A percentile compares a stretch with the other conserved stretches of the same genome.
phyloP scores from a whole-genome alignment of 1,140 invertebrate species.

The Drosophila bifasciata region DNA sequence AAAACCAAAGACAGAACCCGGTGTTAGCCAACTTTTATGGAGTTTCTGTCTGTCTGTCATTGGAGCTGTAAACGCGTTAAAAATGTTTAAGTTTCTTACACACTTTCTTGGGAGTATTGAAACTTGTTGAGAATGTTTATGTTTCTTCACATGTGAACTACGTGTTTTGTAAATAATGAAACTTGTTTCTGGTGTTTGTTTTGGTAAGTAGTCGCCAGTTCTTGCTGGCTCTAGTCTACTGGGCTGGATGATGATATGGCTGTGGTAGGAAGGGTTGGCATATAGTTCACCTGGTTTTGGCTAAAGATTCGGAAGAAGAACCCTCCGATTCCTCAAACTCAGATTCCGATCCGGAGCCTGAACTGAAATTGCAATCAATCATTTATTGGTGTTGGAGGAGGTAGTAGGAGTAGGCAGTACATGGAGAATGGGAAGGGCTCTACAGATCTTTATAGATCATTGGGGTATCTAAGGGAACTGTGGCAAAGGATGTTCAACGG shows the following conservation, averaged over 20 bases:
- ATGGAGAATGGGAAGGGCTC: neutral
- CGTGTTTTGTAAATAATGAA: neutral
- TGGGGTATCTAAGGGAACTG: too few relatives aligned
- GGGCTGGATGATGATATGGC: constrained; percentile 9
- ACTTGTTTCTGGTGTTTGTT: constrained; percentile 28
- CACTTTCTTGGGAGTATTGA: constrained; percentile 58
- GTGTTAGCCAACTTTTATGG: constrained; percentile 58
- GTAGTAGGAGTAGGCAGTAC: neutral
- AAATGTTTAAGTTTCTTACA: constrained; percentile 13
- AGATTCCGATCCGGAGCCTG: constrained; percentile 1
- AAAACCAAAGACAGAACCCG: constrained; percentile 40
- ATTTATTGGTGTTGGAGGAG: constrained; percentile 1
- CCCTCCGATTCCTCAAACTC: constrained; percentile 4
- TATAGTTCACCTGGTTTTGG: constrained; percentile 53
- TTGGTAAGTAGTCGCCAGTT: constrained; percentile 30
- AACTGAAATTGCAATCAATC: constrained; percentile 45
- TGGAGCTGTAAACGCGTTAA: constrained; percentile 20
- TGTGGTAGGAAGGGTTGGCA: neutral
- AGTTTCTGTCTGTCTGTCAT: constrained; percentile 20
- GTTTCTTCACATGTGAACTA: constrained; percentile 10
- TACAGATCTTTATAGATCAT: neutral
- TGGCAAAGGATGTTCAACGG: too few relatives aligned
- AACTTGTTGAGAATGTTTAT: constrained; percentile 21
- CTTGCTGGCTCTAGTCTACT: constrained; percentile 8
- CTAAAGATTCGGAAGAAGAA: constrained; percentile 25